A percentile compares a stretch with the other conserved stretches of the same genome.
Evolutionary conservation across 2,888 invertebrate species (phyloP).

Genomic region (Boloria euphrosyne): DNA sequence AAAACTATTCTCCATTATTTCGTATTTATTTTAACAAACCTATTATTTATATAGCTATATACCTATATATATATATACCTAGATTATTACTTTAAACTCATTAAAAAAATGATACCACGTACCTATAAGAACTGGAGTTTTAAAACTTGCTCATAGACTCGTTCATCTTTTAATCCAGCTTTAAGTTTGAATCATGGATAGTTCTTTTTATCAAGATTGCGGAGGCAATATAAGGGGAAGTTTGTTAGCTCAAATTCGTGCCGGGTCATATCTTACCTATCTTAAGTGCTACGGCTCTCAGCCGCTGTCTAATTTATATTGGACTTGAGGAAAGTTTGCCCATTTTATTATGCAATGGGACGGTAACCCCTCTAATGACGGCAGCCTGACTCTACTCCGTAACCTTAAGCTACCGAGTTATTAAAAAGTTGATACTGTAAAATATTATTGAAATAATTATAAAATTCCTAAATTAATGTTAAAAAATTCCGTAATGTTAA

Average conservation of each 20-base stretch:
- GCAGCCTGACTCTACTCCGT: conserved; percentile 72
- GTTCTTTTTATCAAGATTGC: conserved; percentile 80
- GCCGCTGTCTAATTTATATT: conserved; percentile 82
- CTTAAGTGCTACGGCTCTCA: conserved; percentile 80
- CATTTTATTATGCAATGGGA: conserved; percentile 83
- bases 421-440: conserved; percentile 71
- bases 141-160: conserved; percentile 56
- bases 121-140: conserved; percentile 39
- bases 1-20: too few relatives aligned
- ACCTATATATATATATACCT: too few relatives aligned
- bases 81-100: neutral
- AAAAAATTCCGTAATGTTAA: conserved; percentile 13
- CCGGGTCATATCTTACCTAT: conserved; percentile 81
- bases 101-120: conserved; percentile 9
- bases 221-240: conserved; percentile 71
- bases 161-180: conserved; percentile 61
- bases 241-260: conserved; percentile 74
- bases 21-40: too few relatives aligned
- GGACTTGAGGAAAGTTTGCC: conserved; percentile 81
- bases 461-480: conserved; percentile 41
- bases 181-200: conserved; percentile 76
- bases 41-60: too few relatives aligned
- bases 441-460: conserved; percentile 57
- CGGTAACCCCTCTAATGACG: conserved; percentile 80
- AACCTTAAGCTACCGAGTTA: conserved; percentile 70